Conservation (phyloP, 2,113 vertebrate species). For the Labeo rohita region DNA sequence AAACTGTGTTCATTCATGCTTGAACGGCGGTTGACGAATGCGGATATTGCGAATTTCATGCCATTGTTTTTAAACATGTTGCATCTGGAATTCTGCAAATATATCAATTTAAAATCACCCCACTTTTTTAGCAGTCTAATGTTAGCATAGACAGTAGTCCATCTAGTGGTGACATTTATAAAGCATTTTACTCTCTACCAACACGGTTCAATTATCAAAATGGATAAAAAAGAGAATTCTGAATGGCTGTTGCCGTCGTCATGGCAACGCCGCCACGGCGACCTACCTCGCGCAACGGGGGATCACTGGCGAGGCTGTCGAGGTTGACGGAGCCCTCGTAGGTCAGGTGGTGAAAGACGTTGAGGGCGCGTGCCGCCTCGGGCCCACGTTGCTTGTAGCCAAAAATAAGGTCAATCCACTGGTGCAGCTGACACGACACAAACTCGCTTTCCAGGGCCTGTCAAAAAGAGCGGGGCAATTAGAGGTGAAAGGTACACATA, state of each 20-base stretch:
- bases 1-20: slow-evolving; percentile 6
- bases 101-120: neutral
- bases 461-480: slow-evolving; percentile 71
- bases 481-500: slow-evolving; percentile 64
- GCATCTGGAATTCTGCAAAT: neutral
- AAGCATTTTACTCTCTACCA: neutral
- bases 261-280: slow-evolving; percentile 43
- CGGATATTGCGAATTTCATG: neutral
- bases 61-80: neutral
- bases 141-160: neutral
- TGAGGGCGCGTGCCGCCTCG: slow-evolving; percentile 94
- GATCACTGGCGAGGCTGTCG: slow-evolving; percentile 89
- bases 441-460: slow-evolving; percentile 98
- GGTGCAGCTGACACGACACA: slow-evolving; percentile 98
- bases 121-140: neutral
- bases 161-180: slow-evolving; percentile 18
- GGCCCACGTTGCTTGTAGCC: slow-evolving; percentile 98
- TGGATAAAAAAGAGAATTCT: neutral
- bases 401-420: slow-evolving; percentile 99
- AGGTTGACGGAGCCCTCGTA: slow-evolving; percentile 94
- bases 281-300: slow-evolving; percentile 90
- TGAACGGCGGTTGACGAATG: neutral
- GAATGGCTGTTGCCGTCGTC: slow-evolving; percentile 33
- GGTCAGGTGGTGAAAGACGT: slow-evolving; percentile 96
- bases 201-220: neutral